Evolutionary conservation across 2,113 vertebrate species (phyloP), one percentile per base, ranked within the genome.

Genomic region (Petromus typicus): DNA sequence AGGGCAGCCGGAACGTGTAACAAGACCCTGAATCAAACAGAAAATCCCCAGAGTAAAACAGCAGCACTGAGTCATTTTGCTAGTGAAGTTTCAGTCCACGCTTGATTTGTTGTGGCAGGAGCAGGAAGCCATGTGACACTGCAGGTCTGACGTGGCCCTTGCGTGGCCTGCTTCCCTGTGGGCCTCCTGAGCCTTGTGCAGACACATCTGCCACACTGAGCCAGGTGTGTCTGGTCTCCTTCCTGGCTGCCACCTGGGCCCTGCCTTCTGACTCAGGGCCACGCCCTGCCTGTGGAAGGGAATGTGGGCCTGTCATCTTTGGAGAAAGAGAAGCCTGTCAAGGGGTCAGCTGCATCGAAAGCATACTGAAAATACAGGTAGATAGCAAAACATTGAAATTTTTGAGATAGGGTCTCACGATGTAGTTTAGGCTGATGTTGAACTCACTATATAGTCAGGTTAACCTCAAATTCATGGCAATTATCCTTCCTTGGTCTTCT

Each of bases 221-320:
- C 10, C 57, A 92, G 79, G 82, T 0, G 1, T 94, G 96, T 97
- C 95, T 97, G n/a, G 45, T 40, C 48, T 94, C 63, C n/a, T 66
- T 86, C 78, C 76, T 81, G 92, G 5, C 91, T 27, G 10, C 12
- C 11, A 7, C 69, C 5, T 0, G 12, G 1, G 25, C 71, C 71
- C 40, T 12, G 2, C 69, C 34, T 73, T 64, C 79, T 96, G 92
- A 96, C 89, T 97, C 97, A 96, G 66, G 66, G 73, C 43, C 27
- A 3, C 73, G 30, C n/a, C 43, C 37, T 59, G 67, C 51, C 59
- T 76, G 11, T 18, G 2, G 22, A 61, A 43, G 16, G 7, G 4
- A 32, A 94, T 6, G 7, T 69, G 12, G 7, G 30, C 80, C 89
- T 66, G 3, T 85, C n/a, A 34, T 82, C n/a, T 69, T 69, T 89